Conservation (phyloP, 64 coral and sea anemone species). For the Actinia tenebrosa region DNA sequence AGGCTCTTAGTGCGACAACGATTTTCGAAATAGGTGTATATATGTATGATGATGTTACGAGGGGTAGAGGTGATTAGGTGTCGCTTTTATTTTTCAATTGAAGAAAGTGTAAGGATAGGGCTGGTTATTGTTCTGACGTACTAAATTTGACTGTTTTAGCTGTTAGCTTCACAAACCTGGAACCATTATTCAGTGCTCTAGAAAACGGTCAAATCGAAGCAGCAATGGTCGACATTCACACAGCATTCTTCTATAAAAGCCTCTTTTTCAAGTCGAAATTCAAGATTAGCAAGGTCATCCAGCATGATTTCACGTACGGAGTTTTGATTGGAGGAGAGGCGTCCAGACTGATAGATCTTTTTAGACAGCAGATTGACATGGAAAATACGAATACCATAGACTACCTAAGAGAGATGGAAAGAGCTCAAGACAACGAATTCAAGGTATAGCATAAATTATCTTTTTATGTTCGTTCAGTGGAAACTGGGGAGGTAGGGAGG, state of each 20-base stretch:
- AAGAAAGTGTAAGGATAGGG: no score
- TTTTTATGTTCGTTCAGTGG: no score
- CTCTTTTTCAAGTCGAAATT: background rate
- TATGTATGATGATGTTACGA: no score
- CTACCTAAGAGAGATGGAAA: background rate
- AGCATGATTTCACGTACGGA: slow-evolving; percentile 8
- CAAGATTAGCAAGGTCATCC: background rate
- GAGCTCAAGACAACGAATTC: background rate
- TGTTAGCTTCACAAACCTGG: background rate
- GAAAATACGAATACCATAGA: background rate
- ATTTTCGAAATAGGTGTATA: no score
- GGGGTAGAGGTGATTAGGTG: no score
- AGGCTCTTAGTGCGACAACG: no score
- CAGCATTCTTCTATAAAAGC: slow-evolving; percentile 2
- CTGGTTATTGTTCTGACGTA: no score
- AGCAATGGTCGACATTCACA: slow-evolving; percentile 1
- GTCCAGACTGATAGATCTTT: background rate
- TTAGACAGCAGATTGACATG: background rate
- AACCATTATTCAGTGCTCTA: background rate
- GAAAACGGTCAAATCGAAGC: background rate
- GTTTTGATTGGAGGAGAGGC: slow-evolving; percentile 16
- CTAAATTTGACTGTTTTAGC: background rate
- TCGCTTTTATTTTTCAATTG: no score
- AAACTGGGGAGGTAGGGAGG: no score
- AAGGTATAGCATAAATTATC: background rate